phyloP scores from a whole-genome alignment of 2,888 invertebrate species.

The Rutpela maculata region DNA sequence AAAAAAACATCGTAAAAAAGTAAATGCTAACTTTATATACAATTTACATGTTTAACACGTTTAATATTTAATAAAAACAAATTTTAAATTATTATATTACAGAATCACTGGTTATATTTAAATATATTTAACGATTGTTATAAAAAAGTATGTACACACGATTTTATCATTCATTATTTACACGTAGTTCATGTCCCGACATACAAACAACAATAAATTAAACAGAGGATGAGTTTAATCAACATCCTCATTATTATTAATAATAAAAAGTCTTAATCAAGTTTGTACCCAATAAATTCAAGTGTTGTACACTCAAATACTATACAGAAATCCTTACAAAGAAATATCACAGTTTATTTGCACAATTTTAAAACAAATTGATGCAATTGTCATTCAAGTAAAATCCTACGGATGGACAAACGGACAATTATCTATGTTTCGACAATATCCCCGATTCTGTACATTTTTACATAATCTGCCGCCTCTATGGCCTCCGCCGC shows the following conservation, averaged over 20 bases:
- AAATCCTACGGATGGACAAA: slow-evolving; percentile 82
- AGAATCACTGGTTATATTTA: slow-evolving; percentile 15
- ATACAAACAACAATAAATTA: slow-evolving; percentile 32
- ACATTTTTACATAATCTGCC: slow-evolving; percentile 85
- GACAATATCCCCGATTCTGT: slow-evolving; percentile 87
- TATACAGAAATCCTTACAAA: slow-evolving; percentile 12
- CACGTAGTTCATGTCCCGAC: slow-evolving; percentile 11
- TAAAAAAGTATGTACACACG: slow-evolving; percentile 11
- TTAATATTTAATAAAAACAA: slow-evolving; percentile 22
- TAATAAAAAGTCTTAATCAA: slow-evolving; percentile 18
- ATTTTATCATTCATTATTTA: not conserved
- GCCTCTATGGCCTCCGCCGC: slow-evolving; percentile 71
- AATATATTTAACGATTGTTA: slow-evolving; percentile 7
- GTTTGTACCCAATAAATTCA: slow-evolving; percentile 39
- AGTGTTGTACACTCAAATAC: slow-evolving; percentile 51
- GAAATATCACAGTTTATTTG: slow-evolving; percentile 52
- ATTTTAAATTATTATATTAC: slow-evolving; percentile 18
- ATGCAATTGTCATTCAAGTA: slow-evolving; percentile 10
- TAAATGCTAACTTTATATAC: slow-evolving; percentile 38
- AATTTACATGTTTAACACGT: slow-evolving; percentile 36
- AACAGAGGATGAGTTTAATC: not conserved
- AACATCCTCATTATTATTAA: slow-evolving; percentile 4
- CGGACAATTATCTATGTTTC: slow-evolving; percentile 88
- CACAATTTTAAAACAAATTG: slow-evolving; percentile 49
- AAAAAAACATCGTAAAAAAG: slow-evolving; percentile 41